phyloP scores from a whole-genome alignment of 1,140 invertebrate genomes.

The Tetragonula clypearis region DNA sequence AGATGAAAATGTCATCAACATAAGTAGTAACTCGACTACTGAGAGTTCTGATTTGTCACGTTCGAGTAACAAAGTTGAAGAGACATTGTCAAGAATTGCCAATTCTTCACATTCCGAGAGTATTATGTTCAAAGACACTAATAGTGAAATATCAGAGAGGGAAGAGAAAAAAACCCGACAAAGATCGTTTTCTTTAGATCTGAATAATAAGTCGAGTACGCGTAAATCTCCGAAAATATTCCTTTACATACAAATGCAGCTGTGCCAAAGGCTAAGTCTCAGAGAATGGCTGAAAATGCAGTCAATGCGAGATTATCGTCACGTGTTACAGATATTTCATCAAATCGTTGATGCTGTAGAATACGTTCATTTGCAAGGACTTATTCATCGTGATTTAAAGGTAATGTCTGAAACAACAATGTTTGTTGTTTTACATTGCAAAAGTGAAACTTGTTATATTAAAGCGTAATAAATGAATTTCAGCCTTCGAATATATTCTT shows the following conservation, averaged over 20 bases:
- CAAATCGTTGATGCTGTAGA: conserved; percentile 97
- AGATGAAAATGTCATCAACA: conserved; percentile 46
- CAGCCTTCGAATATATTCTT: conserved; percentile 98
- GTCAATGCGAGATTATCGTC: conserved; percentile 77
- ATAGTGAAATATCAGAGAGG: conserved; percentile 9
- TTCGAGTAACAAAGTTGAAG: conserved; percentile 24
- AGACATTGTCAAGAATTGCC: conserved; percentile 20
- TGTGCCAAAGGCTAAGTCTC: conserved; percentile 94
- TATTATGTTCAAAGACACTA: conserved; percentile 64
- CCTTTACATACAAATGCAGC: conserved; percentile 98
- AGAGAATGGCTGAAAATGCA: conserved; percentile 92
- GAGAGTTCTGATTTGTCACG: conserved; percentile 24
- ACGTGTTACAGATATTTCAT: conserved; percentile 90
- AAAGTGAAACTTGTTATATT: conserved; percentile 34
- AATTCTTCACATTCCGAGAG: conserved; percentile 43
- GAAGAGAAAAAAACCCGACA: conserved; percentile 46
- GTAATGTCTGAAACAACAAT: conserved; percentile 77
- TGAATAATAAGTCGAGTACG: conserved; percentile 61
- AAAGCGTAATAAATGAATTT: conserved; percentile 65
- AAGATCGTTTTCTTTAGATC: conserved; percentile 77
- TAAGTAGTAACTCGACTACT: conserved; percentile 21
- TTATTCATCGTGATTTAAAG: conserved; percentile 98
- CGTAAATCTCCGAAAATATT: conserved; percentile 84
- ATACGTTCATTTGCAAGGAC: conserved; percentile 94
- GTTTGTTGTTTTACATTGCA: background rate